These are phyloP conservation scores for Piprites chloris DNA, from an alignment of 2,113 vertebrate genomes.

Conservation along the genomic window DNA sequence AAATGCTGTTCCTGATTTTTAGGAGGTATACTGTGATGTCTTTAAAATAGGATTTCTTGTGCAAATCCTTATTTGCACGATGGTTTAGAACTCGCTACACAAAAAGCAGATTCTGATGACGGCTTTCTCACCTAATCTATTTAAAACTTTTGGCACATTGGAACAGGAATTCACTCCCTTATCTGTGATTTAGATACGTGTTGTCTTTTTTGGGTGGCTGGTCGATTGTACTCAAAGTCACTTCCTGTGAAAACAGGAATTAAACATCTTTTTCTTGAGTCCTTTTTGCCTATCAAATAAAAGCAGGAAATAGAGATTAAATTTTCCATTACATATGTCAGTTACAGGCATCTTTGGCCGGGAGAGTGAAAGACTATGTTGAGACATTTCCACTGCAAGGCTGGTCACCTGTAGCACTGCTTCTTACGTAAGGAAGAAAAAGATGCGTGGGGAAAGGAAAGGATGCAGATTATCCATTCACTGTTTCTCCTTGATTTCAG, in stretches of 20 bases:
- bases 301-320: neutral
- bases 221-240: neutral
- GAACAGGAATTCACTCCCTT: neutral
- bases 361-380: neutral
- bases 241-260: neutral
- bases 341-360: neutral
- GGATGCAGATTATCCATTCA: neutral
- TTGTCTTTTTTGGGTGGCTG: neutral
- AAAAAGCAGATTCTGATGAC: neutral
- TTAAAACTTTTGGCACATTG: neutral
- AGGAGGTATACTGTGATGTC: neutral
- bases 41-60: neutral
- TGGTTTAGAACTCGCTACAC: neutral
- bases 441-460: neutral
- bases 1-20: neutral
- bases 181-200: neutral
- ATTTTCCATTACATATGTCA: neutral
- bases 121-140: neutral
- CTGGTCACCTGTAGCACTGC: neutral
- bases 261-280: neutral
- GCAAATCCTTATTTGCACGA: neutral
- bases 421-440: neutral
- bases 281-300: neutral
- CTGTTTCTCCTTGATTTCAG: neutral
- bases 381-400: neutral